phyloP scores from a whole-genome alignment of 2,888 invertebrate genomes.

The Neria commutata region DNA sequence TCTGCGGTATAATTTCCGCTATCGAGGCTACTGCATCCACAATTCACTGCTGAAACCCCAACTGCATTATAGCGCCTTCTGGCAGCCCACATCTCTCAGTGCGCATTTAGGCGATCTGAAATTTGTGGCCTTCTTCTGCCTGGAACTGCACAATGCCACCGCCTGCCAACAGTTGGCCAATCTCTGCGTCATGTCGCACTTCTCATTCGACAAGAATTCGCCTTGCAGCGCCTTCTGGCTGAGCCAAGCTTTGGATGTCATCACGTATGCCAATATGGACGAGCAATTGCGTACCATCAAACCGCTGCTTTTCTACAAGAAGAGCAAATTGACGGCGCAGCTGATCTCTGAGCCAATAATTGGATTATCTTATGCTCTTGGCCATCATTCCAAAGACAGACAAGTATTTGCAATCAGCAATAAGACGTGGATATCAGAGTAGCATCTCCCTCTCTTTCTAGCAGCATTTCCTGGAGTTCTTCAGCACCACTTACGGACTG shows the following conservation, averaged over 20 bases:
- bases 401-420: too few relatives aligned
- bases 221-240: constrained; percentile 62
- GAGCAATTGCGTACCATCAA: constrained; percentile 48
- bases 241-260: constrained; percentile 55
- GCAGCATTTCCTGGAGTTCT: constrained; percentile 38
- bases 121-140: constrained; percentile 59
- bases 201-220: constrained; percentile 63
- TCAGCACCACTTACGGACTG: constrained; percentile 44
- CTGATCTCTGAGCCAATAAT: constrained; percentile 31
- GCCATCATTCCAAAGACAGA: not conserved
- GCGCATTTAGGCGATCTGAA: constrained; percentile 52
- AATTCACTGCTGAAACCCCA: constrained; percentile 51
- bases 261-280: constrained; percentile 50
- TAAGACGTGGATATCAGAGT: too few relatives aligned
- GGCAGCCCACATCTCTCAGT: constrained; percentile 40
- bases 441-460: constrained; percentile 16
- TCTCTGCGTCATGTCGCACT: constrained; percentile 69
- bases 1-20: constrained; percentile 49
- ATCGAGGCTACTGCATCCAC: constrained; percentile 54
- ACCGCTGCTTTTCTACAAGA: constrained; percentile 58
- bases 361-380: not conserved
- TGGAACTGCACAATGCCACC: constrained; percentile 60
- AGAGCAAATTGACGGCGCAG: constrained; percentile 45
- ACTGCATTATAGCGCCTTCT: constrained; percentile 51
- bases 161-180: constrained; percentile 74